Base-by-base conservation (phyloP, 2,888 invertebrate genomes). In the Rapana venosa region DNA sequence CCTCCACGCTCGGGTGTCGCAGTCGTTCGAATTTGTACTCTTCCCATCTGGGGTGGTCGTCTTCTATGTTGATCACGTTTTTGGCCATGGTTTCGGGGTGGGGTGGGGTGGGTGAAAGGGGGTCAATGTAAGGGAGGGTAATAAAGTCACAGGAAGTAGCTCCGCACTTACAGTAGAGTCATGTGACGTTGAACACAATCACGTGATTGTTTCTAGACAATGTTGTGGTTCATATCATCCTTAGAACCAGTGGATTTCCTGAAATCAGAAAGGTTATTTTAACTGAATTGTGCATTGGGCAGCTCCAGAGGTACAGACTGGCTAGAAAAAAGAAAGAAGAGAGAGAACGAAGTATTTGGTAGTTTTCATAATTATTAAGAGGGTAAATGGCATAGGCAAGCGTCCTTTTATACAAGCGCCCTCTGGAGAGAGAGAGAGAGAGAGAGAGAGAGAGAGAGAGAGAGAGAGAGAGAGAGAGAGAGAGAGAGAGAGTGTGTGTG, bases 41-140 rank as follows among this genome's bases (percentile, higher is more conserved):
- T 58, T 91, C 91, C 91, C 91, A 91, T 58, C 91, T 66, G 13
- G 90, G 90, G 86, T 91, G 90, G 56, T 91, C 91, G 26, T 91
- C 35, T 6, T 90, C 87, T 30, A 92, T 87, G 89, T 91, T 88
- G 32, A 92, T 70, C 26, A 90, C 90, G 35, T n/a, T 86, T 11
- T 85, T 86, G 26, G 90, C 90, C 90, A 90, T 90, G 66, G n/a
- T 88, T 66, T 47, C 2, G 47, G 47, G 47, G 8, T 8, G 66
- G 13, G 83, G 66, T 17, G 36, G 66, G 56, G 13, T 8, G 32
- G 8, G 5, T 8, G 30, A 6, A 35, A 32, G 5, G 56, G 58
- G 84, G n/a, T 0, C 5, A 58, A 20, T 47, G 26, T 26, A 47
- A 56, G 32, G 30, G 77, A 35, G 26, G 77, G 17, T 13, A 30